Evolutionary conservation across 2,888 invertebrate genomes (phyloP), one percentile per base, ranked within the genome.

Genomic region (Tryphoninae sp.): DNA sequence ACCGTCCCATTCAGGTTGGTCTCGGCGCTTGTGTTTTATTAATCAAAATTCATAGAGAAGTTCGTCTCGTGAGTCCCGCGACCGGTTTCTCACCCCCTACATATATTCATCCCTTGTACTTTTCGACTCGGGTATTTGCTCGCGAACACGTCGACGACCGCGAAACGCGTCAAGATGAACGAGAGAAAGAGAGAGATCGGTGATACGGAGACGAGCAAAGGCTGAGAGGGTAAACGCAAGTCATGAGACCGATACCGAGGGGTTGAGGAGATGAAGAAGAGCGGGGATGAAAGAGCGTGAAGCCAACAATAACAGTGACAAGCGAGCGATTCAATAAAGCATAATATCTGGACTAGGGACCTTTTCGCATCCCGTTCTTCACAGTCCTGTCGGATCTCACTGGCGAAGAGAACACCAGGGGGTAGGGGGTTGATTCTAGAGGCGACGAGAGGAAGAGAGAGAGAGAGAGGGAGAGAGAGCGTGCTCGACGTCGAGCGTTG

Each of bases 241-340:
- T 61, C 76, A 75, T 55, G 59, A 75, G 67, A 75, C 55, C 33
- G 26, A 67, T 33, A 9, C 67, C 49, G 61, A 69, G 62, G 69
- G 79, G 55, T 40, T 53, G 62, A 40, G 74, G 65, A 42, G 55
- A 55, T 62, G 64, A 80, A 74, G 42, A 23, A 58, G 74, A n/a
- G 67, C 65, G 22, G 80, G 23, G 42, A 58, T 59, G 73, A 45
- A 65, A 59, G 78, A 80, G 76, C 89, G 86, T 84, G 85, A 86
- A 86, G 86, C 84, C 86, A 89, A 89, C 86, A 90, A 89, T 89
- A 89, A 89, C 87, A 86, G 87, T 88, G 88, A 89, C 89, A 88
- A 89, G 78, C 78, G 87, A 88, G 87, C 88, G 90, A 91, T 91
- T 91, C 91, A 90, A 91, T 91, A 91, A 89, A 91, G 89, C 89